Base-by-base conservation (phyloP, 1,140 invertebrate genomes). In the Matsumurasca onukii region DNA sequence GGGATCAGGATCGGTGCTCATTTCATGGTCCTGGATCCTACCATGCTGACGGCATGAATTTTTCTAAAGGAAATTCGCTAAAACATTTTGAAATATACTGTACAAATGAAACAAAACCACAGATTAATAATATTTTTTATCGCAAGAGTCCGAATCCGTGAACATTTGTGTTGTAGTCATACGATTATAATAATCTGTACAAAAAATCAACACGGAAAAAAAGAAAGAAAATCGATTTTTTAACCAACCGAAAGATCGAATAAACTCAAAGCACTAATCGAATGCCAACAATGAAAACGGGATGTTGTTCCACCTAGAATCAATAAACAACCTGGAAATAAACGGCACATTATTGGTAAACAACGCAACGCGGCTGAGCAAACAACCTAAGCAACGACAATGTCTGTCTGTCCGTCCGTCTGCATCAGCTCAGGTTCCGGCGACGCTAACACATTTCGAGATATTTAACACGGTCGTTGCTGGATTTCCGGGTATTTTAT, bases 261-360 rank as follows among this genome's bases (percentile, higher is more conserved):
- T 29, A 13, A 15, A 27, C 30, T 22, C 22, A 27, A 29, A 9
- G 24, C 55, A 9, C 9, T 12, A 52, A 29, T 22, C 55, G 13
- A 13, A 59, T 27, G 22, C 24, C 55, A 5, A 24, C 24, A 13
- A 13, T 59, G 5, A 2, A 27, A 25, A 3, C 3, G 3, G 55
- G 55, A 59, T 59, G 55, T 59, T 59, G 30, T 59, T 59, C 24
- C 30, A 27, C 13, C 55, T 24, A 27, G 24, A 29, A 59, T 24
- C 55, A 59, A 59, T 59, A 59, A 59, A 59, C 55, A 59, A 59
- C 22, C 55, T 59, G 55, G 55, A 59, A 59, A 59, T 59, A 59
- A 59, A 59, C 55, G 22, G 25, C 15, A 22, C 55, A 59, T 59
- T 59, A 59, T 59, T 27, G 55, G 55, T 59, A 59, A 59, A 59